Conservation (phyloP, 2,113 vertebrate species). For the Marmota monax region DNA sequence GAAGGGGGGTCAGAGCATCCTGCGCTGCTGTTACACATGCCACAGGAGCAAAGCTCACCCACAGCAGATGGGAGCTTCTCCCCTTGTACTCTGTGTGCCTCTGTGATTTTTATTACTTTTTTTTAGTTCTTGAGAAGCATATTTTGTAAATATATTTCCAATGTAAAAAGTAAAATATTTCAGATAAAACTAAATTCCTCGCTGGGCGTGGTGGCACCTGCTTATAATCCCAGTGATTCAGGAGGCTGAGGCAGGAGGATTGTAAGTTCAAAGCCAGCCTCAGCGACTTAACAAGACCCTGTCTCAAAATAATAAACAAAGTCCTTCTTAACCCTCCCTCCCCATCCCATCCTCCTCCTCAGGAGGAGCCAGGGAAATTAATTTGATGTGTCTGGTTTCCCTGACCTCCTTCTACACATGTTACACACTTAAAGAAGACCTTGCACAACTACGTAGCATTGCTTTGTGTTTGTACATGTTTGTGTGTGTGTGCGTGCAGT, state of each 20-base stretch:
- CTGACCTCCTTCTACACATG: not conserved
- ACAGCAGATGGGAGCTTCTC: no score
- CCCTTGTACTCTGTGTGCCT: no score
- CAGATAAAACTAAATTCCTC: not conserved
- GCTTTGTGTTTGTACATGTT: no score
- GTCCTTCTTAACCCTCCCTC: not conserved
- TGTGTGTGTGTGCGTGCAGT: fast-evolving
- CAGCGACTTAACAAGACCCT: no score
- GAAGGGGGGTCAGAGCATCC: not conserved
- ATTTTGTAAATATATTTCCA: not conserved
- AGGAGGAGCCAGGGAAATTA: not conserved
- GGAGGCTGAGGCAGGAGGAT: no score
- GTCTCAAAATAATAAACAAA: no score
- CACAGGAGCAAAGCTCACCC: not conserved
- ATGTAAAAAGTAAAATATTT: not conserved
- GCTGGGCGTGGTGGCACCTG: no score
- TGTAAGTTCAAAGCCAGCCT: no score
- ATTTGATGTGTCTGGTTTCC: not conserved
- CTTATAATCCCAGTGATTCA: no score
- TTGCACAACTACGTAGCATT: fast-evolving
- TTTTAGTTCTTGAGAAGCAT: not conserved
- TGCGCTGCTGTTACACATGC: not conserved
- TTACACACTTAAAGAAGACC: not conserved
- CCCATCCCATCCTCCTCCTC: not conserved
- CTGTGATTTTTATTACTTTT: not conserved